Conservation (phyloP, 2,113 vertebrate species). For the Notothenia rossii region DNA sequence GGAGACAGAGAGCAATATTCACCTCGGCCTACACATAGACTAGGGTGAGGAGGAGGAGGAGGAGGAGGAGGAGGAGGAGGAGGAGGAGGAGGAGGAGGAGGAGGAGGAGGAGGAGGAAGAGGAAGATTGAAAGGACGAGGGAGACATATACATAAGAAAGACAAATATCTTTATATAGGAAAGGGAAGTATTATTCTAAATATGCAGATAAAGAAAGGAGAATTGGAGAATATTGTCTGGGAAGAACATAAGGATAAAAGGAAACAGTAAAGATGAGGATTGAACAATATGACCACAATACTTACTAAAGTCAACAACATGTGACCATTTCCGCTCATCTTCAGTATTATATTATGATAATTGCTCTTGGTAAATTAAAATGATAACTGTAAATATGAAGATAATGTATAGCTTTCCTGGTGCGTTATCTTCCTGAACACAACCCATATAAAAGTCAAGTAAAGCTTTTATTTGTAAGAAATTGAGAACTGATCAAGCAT, state of each 20-base stretch:
- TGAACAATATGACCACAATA: not conserved
- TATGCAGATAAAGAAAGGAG: not conserved
- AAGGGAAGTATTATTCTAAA: not conserved
- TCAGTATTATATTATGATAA: not conserved
- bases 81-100: slow-evolving; percentile 7
- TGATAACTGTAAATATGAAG: not conserved
- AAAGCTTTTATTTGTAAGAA: too few species aligned
- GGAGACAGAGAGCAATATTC: slow-evolving; percentile 40
- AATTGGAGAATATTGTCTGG: not conserved
- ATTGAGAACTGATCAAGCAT: too few species aligned
- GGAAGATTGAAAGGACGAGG: not conserved
- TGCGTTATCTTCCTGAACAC: too few species aligned
- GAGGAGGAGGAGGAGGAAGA: slow-evolving; percentile 21
- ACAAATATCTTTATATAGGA: not conserved
- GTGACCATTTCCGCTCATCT: too few species aligned
- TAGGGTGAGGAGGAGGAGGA: slow-evolving; percentile 16
- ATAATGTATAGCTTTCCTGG: too few species aligned
- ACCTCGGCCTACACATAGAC: slow-evolving; percentile 37
- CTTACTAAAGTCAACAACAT: not conserved
- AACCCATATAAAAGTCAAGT: too few species aligned
- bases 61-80: slow-evolving; percentile 16
- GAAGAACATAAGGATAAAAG: not conserved
- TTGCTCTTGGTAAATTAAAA: not conserved
- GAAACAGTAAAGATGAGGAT: not conserved
- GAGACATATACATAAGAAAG: slow-evolving; percentile 3